Evolutionary conservation across 2,113 vertebrate genomes (phyloP), one percentile per base, ranked within the genome.

Genomic region (Bufo bufo): DNA sequence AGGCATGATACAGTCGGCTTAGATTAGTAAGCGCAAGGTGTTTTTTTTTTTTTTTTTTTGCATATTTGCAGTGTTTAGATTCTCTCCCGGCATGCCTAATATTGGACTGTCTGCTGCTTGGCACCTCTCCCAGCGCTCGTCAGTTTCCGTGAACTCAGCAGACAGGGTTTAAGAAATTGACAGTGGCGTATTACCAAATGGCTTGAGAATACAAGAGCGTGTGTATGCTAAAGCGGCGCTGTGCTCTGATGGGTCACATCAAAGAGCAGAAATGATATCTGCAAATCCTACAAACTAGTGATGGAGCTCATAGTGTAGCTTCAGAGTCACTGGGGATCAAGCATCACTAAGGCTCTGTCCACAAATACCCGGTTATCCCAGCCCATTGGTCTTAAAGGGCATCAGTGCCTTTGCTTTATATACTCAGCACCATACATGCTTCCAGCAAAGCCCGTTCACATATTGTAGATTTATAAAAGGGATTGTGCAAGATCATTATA

Each of bases 61-160:
- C 80, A 83, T 77, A 45, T 63, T 74, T 65, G 45, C 33, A 77
- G 43, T 75, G 69, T 88, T 77, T 72, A 23, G 33, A 49, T 71
- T 81, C 33, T 43, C 78, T 87, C 54, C 56, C 63, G 63, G 77
- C 50, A 56, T 33, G 54, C 77, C 77, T 56, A 45, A 49, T 61
- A 59, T 43, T 82, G 56, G 54, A 50, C 56, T n/a, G n/a, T 77
- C 33, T 50, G 86, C 81, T 77, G 20, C 50, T 61, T 88, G 86
- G 79, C 86, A 77, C 10, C 12, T 83, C 54, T 83, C 86, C 86
- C 69, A 17, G 80, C 56, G 8, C 69, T 63, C 71, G 45, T 88
- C 79, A 82, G 58, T 88, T 82, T 82, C 77, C 43, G 43, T 88
- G 79, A 74, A 88, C 56, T 82, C 86, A 33, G 61, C 63, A 80